Evolutionary conservation across 2,888 invertebrate species (phyloP), one percentile per base, ranked within the genome.

Genomic region (Diarsia mendica): DNA sequence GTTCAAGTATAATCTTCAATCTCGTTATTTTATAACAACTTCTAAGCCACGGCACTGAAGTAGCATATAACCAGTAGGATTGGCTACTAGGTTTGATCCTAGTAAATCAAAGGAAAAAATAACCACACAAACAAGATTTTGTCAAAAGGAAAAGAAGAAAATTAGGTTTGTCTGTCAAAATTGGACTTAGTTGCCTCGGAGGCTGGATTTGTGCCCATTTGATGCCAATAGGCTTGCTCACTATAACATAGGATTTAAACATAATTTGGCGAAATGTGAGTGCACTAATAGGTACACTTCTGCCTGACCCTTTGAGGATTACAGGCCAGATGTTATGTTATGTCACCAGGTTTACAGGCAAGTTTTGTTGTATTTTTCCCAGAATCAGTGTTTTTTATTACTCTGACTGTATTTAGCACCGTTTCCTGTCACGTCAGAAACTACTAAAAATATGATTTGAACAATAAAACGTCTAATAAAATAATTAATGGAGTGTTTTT

Each of bases 401-500:
- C 55, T 55, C 9, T 23, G 6, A 13, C 18, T 51, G 4, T 61
- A 20, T 39, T 65, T 49, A 61, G n/a, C 48, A 44, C 13, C 48
- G 23, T 64, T 67, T 60, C 71, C 53, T 23, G 67, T 65, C 80
- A 82, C 64, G 67, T 39, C 58, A 72, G 48, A 11, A 53, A 60
- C 5, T 67, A 44, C 20, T 49, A 65, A 70, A 74, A 76, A 55
- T 68, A 58, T 65, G 48, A 65, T 80, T 76, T 65, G 44, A 18
- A 55, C 64, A 39, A 23, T 61, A 72, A 72, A 58, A 80, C 2
- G 65, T 55, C 33, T 11, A 46, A 55, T 77, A 82, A 67, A 77
- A 68, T 71, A 68, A 65, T 65, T 48, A 77, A 77, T 58, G 55
- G 18, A 9, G 49, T 72, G 71, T 68, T 80, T 71, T 77, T 77